Evolutionary conservation across 1,140 invertebrate species (phyloP), one percentile per base, ranked within the genome.

Genomic region (Archivesica marissinica): DNA sequence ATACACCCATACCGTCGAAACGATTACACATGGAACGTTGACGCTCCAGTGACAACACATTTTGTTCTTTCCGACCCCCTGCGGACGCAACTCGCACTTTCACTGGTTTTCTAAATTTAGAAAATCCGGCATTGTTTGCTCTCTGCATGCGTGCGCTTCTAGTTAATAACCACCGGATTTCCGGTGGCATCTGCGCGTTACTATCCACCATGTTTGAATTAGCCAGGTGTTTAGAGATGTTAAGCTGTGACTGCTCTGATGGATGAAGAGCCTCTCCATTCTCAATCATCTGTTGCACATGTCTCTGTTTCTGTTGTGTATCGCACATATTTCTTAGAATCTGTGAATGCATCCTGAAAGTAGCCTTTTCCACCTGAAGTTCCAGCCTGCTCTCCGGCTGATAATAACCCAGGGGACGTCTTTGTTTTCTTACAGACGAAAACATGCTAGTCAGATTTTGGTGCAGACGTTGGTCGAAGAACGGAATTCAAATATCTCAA

Each of bases 71-170:
- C 25, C 59, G 47, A 0, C 81, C 72, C 20, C 68, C 74, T 9
- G 86, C 86, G 77, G 84, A 87, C 4, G 85, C 81, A n/a, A 89
- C 86, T 39, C 84, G 61, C 6, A 87, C 76, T 15, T 77, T 78
- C 13, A 87, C 78, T 15, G 39, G 30, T 17, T 87, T 89, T 28
- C 66, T 68, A 61, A 82, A 89, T 35, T 80, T 76, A 17, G 88
- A 81, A 52, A 72, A 85, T 38, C 76, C 78, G 6, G 88, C 88
- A 47, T 89, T 87, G 77, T 89, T 89, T n/a, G 85, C 77, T 59
- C 82, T 68, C 25, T 80, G 84, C 28, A 85, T 78, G 17, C 68
- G 56, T 7, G 87, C 86, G n/a, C 81, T 87, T 50, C 85, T 64
- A 28, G 86, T 86, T 11, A 85, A 72, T 7, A 85, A 35, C 82